Evolutionary conservation across 2,113 vertebrate genomes (phyloP).

Genomic region (Pseudonaja textilis): DNA sequence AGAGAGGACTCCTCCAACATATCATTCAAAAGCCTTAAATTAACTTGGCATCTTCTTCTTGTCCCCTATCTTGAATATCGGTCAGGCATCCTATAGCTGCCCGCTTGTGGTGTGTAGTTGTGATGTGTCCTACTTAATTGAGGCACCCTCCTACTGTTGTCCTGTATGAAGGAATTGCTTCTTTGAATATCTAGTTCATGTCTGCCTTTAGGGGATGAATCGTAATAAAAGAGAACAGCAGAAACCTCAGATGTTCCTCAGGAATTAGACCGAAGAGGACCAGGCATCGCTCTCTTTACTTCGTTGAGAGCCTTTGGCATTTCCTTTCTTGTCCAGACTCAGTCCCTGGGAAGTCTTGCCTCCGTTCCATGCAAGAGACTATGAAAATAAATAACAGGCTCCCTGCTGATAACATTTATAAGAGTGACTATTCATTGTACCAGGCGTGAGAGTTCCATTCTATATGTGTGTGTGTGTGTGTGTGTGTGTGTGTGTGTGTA

Average conservation of each 20-base stretch:
- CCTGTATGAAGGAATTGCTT: background rate
- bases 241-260: background rate
- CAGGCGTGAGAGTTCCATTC: background rate
- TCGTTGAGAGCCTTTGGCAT: background rate
- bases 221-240: background rate
- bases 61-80: background rate
- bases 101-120: background rate
- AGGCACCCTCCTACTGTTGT: background rate
- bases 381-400: background rate
- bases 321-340: background rate
- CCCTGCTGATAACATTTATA: background rate
- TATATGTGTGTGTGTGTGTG: background rate
- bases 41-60: background rate
- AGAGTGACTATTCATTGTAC: background rate
- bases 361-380: background rate
- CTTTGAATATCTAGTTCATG: background rate
- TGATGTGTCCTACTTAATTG: background rate
- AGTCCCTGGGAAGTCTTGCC: background rate
- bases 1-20: background rate
- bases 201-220: background rate
- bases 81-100: background rate
- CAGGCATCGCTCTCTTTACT: background rate
- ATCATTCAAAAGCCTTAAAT: background rate
- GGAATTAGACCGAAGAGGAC: background rate
- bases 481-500: too few relatives aligned